Evolutionary conservation across 2,888 invertebrate species (phyloP), one percentile per base, ranked within the genome.

Genomic region (Napeogenes inachia): DNA sequence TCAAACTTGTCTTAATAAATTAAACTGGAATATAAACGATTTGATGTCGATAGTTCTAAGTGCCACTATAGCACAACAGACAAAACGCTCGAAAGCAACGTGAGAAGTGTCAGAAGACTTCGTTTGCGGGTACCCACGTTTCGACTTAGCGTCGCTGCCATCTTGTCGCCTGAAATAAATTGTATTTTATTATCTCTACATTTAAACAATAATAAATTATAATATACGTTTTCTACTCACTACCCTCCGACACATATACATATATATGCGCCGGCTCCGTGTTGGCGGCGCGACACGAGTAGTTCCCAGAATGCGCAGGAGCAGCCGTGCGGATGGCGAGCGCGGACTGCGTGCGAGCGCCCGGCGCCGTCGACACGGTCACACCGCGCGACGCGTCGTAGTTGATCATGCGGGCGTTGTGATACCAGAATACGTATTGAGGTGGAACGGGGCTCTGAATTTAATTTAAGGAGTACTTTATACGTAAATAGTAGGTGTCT

Each of bases 371-470:
- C 82, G 94, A 93, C 78, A 97, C 96, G 71, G 92, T 92, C 71
- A 96, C 96, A 72, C 96, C 95, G 77, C 96, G 93, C 74, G 95
- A 92, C 75, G 93, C 94, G 89, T 97, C 97, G 89, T 97, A 97
- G 92, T 97, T 97, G 91, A 97, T 96, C 95, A 97, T 96, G 80
- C 95, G 94, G 86, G 95, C 95, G 91, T 97, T 97, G 92, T 97
- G 97, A 91, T 96, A 97, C 97, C 97, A 97, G 92, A 97, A 97
- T 80, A 98, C 97, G 92, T 97, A 97, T 89, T 97, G 97, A 71
- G 97, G 97, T 72, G 97, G 97, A 79, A 95, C 95, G 61, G 97
- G 97, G 83, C 97, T 97, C 96, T 97, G 92, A 42, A 42, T 42
- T 42, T 42, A 2, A 10, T 4, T 10, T 10, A 42, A 42, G 10